Base-by-base conservation (phyloP, 2,888 invertebrate genomes). In the Aromia moschata region DNA sequence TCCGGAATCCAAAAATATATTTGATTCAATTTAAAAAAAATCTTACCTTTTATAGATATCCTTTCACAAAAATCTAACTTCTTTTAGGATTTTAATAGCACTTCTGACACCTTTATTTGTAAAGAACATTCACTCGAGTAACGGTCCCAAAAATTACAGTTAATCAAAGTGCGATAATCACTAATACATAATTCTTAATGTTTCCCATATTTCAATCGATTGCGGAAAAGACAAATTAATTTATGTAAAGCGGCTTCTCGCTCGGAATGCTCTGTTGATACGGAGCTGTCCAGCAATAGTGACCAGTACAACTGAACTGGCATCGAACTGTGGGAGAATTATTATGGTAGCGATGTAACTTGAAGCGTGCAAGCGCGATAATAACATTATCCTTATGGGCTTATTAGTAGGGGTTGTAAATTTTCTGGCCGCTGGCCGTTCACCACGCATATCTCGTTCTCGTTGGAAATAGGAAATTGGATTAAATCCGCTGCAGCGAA, bases 351-450 rank as follows among this genome's bases (percentile, higher is more conserved):
- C 38, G 49, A 40, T 40, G 38, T 49, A 49, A 49, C 17, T 12
- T 36, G 30, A 53, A 55, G 41, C 31, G 56, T 56, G 56, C 56
- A 56, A 56, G 56, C 56, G 56, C 56, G 49, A 31, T 56, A 56
- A 47, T 43, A 49, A 43, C 44, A 44, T 38, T 38, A 49, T 38
- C 49, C 49, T 43, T 38, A 12, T 18, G 10, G 17, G 49, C 10
- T 14, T 30, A 38, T 14, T 38, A 38, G 25, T 40, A 15, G 49
- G 38, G 38, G 38, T 12, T 25, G 49, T 14, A 17, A 18, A 15
- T 17, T 17, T 17, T 16, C 9, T 12, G 18, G 9, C 14, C 18
- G 9, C 18, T 25, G 10, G 12, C 20, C 7, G 10, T 46, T 47
- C 14, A 33, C n/a, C 9, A 36, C 17, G 14, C 14, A n/a, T 18